These are phyloP conservation scores for Spermophilus dauricus DNA, from an alignment of 2,113 vertebrate genomes.

Conservation along the genomic window DNA sequence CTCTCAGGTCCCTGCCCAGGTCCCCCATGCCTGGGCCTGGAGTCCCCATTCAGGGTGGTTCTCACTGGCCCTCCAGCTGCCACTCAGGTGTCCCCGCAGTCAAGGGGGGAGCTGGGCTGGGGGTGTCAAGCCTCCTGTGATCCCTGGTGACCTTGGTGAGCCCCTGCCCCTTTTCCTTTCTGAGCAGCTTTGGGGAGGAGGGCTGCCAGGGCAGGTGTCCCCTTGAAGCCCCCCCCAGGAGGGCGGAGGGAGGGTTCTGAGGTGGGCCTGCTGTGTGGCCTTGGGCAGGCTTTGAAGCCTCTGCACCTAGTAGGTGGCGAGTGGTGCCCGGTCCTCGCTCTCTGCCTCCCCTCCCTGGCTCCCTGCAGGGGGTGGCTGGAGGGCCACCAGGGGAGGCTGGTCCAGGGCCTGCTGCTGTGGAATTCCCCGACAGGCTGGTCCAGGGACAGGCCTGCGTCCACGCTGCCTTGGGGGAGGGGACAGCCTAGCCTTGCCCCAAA, in stretches of 20 bases:
- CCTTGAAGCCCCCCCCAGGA: too few relatives aligned
- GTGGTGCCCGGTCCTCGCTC: not conserved
- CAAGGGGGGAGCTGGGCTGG: not conserved
- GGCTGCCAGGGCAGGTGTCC: too few relatives aligned
- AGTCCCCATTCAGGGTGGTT: not conserved
- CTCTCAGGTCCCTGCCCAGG: not conserved
- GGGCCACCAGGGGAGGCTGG: not conserved
- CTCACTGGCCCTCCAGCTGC: not conserved
- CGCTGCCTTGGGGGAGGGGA: not conserved
- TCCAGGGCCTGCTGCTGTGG: slow-evolving; percentile 22
- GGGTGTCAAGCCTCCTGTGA: not conserved
- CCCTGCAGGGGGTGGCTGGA: too few relatives aligned
- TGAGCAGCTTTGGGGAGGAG: not conserved
- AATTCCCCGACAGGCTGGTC: slow-evolving; percentile 61
- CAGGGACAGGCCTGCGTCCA: not conserved
- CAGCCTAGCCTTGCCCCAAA: not conserved
- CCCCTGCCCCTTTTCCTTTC: not conserved
- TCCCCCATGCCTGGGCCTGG: not conserved
- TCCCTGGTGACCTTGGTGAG: slow-evolving; percentile 65
- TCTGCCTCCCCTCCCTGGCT: too few relatives aligned
- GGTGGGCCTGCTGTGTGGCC: not conserved
- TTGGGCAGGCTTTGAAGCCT: not conserved
- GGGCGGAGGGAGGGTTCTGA: not conserved
- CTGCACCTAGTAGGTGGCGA: not conserved
- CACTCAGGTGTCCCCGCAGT: not conserved